Evolutionary conservation across 2,113 vertebrate genomes (phyloP), one percentile per base, ranked within the genome.

Genomic region (Scomber colias): DNA sequence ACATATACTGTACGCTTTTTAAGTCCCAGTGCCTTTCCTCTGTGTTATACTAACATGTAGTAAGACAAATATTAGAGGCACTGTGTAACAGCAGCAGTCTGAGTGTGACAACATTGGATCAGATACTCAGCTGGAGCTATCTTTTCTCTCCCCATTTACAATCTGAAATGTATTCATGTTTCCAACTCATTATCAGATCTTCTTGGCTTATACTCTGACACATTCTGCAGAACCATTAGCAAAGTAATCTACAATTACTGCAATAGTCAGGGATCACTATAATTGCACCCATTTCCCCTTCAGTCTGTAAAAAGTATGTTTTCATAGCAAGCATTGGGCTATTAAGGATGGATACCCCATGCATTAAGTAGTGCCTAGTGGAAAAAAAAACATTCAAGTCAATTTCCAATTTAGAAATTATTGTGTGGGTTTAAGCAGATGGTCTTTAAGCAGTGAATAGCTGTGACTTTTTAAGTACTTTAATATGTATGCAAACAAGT

Each of bases 401-500:
- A 87, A 90, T 91, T 93, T 91, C 76, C 85, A 90, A 91, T 92
- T 91, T 90, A 77, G 71, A 74, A 82, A 87, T 85, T 72, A 89
- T 77, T 82, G 74, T 35, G 11, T 67, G 88, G 77, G 75, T 90
- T 89, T 80, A 91, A 89, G 87, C 77, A 79, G 86, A 88, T 85
- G 89, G 72, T 87, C 84, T 91, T 88, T 89, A 87, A 90, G 85
- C 67, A 83, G 72, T 63, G 75, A 89, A 84, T 80, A 86, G 69
- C 81, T 87, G 82, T 79, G 81, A 87, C 87, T 89, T 90, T 89
- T 89, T 86, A 92, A 92, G 89, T 65, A 89, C 79, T 89, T 91
- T 88, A 80, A 94, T 92, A 91, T 93, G 85, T 91, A 93, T 92
- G 87, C 90, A 92, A 94, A 90, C 89, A 92, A 93, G 86, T 91